Evolutionary conservation across 2,888 invertebrate genomes (phyloP), one percentile per base, ranked within the genome.

Genomic region (Lingula anatina): DNA sequence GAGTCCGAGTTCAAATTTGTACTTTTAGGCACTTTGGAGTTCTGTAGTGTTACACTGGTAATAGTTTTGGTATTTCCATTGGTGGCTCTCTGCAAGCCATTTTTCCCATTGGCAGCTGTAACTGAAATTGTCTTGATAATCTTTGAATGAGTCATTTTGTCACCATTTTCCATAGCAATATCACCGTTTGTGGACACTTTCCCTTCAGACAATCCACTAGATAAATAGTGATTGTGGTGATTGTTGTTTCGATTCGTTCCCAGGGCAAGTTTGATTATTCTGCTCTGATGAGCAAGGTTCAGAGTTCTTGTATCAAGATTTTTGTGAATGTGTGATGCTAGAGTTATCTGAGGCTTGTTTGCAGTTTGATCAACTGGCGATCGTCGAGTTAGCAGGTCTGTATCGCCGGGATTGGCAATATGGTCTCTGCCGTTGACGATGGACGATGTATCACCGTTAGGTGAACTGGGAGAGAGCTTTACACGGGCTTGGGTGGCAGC

Each of bases 401-500:
- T 18, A n/a, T n/a, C n/a, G n/a, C n/a, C n/a, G n/a, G n/a, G n/a
- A n/a, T n/a, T n/a, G n/a, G n/a, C n/a, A n/a, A n/a, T n/a, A n/a
- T n/a, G n/a, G n/a, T n/a, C n/a, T 39, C 18, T 39, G 40, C n/a
- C 18, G 21, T 9, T 39, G 40, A 39, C 41, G 24, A 20, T 20
- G 25, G 23, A n/a, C 23, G 20, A n/a, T n/a, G 15, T n/a, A 21
- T 47, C 51, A 41, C 21, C 4, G 23, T 41, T 24, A 21, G 60
- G 57, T 27, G 65, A 64, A 44, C 64, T 51, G 47, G 55, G 55
- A 25, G 68, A 62, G 49, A 71, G 56, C 56, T 68, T 69, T 51
- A 70, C 68, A 60, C 68, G 61, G 51, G 71, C 64, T 59, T 71
- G 70, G 50, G 69, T 66, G 56, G 68, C 82, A 49, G 78, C 83